Conservation (phyloP, 2,888 invertebrate genomes). For the Empis stercorea region DNA sequence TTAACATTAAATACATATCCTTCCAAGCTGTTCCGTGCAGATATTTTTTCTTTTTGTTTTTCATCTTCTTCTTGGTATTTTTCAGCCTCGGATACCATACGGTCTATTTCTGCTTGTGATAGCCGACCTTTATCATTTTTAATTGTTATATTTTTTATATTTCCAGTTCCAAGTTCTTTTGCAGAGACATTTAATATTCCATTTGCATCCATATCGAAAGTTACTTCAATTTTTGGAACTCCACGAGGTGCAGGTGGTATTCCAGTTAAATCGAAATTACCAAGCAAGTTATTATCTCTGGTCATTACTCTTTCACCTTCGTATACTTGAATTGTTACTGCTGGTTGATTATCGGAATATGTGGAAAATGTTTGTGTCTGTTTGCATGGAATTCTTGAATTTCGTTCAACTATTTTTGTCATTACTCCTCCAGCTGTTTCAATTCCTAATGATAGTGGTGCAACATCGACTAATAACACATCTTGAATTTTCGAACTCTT, state of each 20-base stretch:
- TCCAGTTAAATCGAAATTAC: slow-evolving; percentile 92
- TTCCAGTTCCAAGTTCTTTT: slow-evolving; percentile 83
- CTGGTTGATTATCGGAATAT: slow-evolving; percentile 95
- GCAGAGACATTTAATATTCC: slow-evolving; percentile 96
- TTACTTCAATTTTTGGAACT: slow-evolving; percentile 80
- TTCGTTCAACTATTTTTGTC: slow-evolving; percentile 94
- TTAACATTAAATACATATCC: slow-evolving; percentile 96
- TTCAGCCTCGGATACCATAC: slow-evolving; percentile 90
- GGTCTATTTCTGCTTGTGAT: slow-evolving; percentile 86
- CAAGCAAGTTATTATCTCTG: slow-evolving; percentile 87
- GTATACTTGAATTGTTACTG: slow-evolving; percentile 82
- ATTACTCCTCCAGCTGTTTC: slow-evolving; percentile 88
- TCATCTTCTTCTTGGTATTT: slow-evolving; percentile 77
- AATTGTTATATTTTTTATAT: slow-evolving; percentile 82
- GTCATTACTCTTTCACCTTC: slow-evolving; percentile 92
- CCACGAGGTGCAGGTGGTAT: slow-evolving; percentile 90
- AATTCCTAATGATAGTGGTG: slow-evolving; percentile 81
- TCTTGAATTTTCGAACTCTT: slow-evolving; percentile 84
- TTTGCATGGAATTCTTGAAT: slow-evolving; percentile 94
- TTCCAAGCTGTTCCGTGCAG: slow-evolving; percentile 76
- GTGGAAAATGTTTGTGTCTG: slow-evolving; percentile 95
- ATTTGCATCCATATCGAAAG: slow-evolving; percentile 80
- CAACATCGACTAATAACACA: slow-evolving; percentile 80
- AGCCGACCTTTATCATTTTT: slow-evolving; percentile 88
- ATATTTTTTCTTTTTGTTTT: slow-evolving; percentile 71